A percentile compares a stretch with the other conserved stretches of the same genome.
These are phyloP conservation scores for Megalurothrips usitatus DNA, from an alignment of 2,888 invertebrate species.

Conservation along the genomic window DNA sequence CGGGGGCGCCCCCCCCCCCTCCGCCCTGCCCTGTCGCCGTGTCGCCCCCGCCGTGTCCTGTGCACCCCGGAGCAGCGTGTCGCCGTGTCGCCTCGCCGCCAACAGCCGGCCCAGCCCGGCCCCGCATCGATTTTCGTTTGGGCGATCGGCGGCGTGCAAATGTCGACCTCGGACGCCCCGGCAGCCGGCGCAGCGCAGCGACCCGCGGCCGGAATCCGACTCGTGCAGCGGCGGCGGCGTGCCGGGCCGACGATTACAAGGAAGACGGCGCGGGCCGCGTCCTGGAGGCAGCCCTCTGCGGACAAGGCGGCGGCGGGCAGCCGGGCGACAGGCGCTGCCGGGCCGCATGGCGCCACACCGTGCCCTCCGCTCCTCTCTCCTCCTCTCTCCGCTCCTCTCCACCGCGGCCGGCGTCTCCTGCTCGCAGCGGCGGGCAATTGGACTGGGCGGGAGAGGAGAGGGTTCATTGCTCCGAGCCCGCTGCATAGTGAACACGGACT, in stretches of 20 bases:
- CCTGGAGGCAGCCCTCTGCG: neutral
- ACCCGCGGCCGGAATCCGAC: neutral
- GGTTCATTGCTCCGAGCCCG: neutral
- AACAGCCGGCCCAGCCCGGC: neutral
- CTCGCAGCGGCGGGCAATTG: neutral
- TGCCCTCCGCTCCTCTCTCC: neutral
- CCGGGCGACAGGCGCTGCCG: neutral
- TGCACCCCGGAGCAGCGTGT: too few relatives aligned
- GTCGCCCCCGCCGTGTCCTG: too few relatives aligned
- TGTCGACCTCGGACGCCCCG: neutral
- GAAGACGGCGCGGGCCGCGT: neutral
- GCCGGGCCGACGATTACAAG: too few relatives aligned
- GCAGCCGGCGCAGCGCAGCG: neutral
- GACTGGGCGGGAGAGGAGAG: constrained; percentile 2
- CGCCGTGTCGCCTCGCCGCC: neutral
- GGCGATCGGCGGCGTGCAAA: neutral
- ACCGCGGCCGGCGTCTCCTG: neutral
- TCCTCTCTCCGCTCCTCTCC: neutral
- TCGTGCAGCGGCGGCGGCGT: too few relatives aligned
- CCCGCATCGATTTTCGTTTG: neutral
- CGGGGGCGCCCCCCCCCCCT: neutral
- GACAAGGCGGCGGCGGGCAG: neutral
- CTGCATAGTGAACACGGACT: too few relatives aligned
- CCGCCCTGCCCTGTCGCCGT: neutral
- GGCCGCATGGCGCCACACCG: neutral